A percentile compares a stretch with the other conserved stretches of the same genome.
Evolutionary conservation across 1,140 invertebrate genomes (phyloP).

Genomic region (Coboldia fuscipes): DNA sequence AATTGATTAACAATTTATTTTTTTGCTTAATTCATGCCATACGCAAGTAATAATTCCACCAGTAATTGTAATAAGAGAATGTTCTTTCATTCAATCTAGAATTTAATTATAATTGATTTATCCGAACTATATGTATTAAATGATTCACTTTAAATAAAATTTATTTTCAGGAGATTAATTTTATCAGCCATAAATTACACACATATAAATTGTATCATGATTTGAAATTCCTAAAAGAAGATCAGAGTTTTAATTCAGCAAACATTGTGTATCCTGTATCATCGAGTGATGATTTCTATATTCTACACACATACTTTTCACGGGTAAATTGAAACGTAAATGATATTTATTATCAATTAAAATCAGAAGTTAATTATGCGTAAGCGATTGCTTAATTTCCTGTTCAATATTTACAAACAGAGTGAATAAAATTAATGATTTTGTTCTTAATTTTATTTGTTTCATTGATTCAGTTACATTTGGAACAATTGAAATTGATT

Average conservation of each 20-base stretch:
- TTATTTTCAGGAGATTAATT: constrained; percentile 25
- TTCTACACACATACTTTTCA: constrained; percentile 45
- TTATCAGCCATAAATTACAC: constrained; percentile 27
- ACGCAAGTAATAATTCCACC: no score
- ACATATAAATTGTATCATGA: constrained; percentile 27
- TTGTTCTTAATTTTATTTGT: constrained; percentile 3
- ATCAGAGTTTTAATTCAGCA: constrained; percentile 29
- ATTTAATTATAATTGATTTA: no score
- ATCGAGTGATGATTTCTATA: constrained; percentile 38
- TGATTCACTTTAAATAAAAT: background rate
- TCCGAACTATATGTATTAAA: no score
- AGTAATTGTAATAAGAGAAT: no score
- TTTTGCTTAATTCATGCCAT: no score
- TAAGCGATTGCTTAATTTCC: constrained; percentile 1
- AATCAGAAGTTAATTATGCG: no score
- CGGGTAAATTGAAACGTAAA: constrained; percentile 34
- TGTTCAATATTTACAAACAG: constrained; percentile 2
- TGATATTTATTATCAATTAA: no score
- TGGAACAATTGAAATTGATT: constrained; percentile 24
- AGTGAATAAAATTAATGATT: constrained; percentile 1
- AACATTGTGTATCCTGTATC: constrained; percentile 40
- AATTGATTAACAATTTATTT: no score
- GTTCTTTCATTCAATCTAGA: no score
- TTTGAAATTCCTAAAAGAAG: constrained; percentile 20
- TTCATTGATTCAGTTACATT: constrained; percentile 24